Base-by-base conservation (phyloP, 2,888 invertebrate species). In the Perithous albicinctus region DNA sequence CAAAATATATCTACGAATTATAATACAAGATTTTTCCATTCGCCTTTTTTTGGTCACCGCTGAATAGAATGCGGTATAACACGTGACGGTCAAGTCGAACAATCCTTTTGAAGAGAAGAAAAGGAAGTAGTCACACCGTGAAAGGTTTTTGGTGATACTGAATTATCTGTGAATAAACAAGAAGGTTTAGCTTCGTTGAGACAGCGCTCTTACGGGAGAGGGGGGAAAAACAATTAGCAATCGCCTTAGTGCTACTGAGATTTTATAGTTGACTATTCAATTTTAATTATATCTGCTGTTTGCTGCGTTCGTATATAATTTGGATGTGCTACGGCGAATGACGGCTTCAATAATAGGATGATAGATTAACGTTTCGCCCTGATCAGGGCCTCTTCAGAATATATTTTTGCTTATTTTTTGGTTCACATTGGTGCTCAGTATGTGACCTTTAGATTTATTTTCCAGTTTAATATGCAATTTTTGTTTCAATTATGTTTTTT, bases 131-230 rank as follows among this genome's bases (percentile, higher is more conserved):
- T 61, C n/a, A 48, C 12, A 23, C 56, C 12, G 7, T 35, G 12
- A 20, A 69, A 64, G 48, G 78, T 72, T 74, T 80, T 79, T 56
- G 84, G 86, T 5, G 85, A 81, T 4, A 67, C 35, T 51, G 88
- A 84, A 74, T 86, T 48, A 83, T 86, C 88, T 88, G 83, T 48
- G 83, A 84, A 26, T 23, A 63, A 78, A 61, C 56, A 61, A 51
- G 29, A 77, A 69, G 43, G 12, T 66, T 66, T 70, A 54, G 4
- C 48, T 48, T 51, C n/a, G 56, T 56, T 20, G 46, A 26, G 15
- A 46, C 20, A 7, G 32, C 59, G 35, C 3, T 35, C 29, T 48
- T 48, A 10, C 7, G 46, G 18, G 8, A 10, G 26, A 4, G 48
- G 8, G 23, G 20, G 23, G 51, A 51, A 54, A 56, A 56, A 18